These are phyloP conservation scores for Phainopepla nitens DNA, from an alignment of 2,113 vertebrate genomes.

Conservation along the genomic window DNA sequence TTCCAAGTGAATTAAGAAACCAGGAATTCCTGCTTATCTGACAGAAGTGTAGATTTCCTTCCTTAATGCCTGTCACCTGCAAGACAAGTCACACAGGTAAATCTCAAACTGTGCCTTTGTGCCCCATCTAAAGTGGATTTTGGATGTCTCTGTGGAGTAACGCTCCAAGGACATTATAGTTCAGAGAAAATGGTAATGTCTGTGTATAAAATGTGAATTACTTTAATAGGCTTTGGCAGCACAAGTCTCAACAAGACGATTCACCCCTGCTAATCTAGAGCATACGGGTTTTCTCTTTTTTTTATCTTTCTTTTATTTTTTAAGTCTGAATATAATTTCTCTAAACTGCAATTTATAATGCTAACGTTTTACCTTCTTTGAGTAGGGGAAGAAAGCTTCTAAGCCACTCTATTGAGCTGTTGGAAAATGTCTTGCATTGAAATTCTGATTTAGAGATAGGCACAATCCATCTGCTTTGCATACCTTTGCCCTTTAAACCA, in stretches of 20 bases:
- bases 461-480: constrained; percentile 20
- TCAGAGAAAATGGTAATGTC: constrained; percentile 63
- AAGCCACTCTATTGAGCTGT: neutral
- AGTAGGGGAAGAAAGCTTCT: neutral
- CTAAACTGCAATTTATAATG: constrained; percentile 37
- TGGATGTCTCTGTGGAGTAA: constrained; percentile 44
- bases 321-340: constrained; percentile 24
- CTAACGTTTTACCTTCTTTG: constrained; percentile 23
- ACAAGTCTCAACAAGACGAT: constrained; percentile 48
- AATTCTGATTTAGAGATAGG: constrained; percentile 20
- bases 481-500: constrained; percentile 34
- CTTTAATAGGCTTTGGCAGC: constrained; percentile 54
- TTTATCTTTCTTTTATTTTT: neutral
- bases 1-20: constrained; percentile 53
- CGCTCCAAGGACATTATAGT: constrained; percentile 37
- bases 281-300: neutral
- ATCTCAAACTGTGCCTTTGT: constrained; percentile 46
- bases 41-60: constrained; percentile 31
- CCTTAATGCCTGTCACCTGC: constrained; percentile 54
- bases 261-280: constrained; percentile 4
- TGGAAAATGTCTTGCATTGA: neutral
- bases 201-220: constrained; percentile 45
- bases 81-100: constrained; percentile 39
- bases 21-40: constrained; percentile 40
- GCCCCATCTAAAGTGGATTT: constrained; percentile 50